Evolutionary conservation across 2,113 vertebrate species (phyloP), one percentile per base, ranked within the genome.

Genomic region (Lichenostomus cassidix): DNA sequence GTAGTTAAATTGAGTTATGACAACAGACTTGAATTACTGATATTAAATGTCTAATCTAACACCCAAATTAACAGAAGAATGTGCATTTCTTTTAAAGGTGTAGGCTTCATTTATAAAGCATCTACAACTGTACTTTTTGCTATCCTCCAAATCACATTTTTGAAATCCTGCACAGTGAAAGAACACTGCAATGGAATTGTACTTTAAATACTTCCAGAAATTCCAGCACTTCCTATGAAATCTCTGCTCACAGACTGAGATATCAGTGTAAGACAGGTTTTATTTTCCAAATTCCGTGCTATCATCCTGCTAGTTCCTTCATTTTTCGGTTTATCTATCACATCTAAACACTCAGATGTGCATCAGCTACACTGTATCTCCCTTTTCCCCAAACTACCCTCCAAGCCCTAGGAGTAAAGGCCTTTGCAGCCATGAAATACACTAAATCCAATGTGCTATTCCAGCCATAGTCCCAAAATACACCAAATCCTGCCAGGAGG

Each of bases 111-210:
- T 52, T 79, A 85, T 22, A 58, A 94, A 69, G 37, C 41, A 90
- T 12, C 27, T 39, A 59, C 0, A 3, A 23, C 5, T 1, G 1
- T 27, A 71, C 7, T 24, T 74, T 71, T 63, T 84, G 5, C 20
- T 65, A 12, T 31, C 29, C 49, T 75, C 35, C 41, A 79, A 79
- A 85, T 42, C 14, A 50, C 24, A 50, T 11, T 49, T 67, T 39
- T 25, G 1, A n/a, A 46, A 83, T 31, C 52, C 20, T 58, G 33
- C 23, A 58, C 33, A 35, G n/a, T 41, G 53, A 58, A 90, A 91
- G 42, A 87, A 75, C 50, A 68, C 29, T 53, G n/a, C 39, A 89
- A 22, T 25, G 22, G 33, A 93, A 73, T 11, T 53, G 53, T 18
- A 84, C 55, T 87, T 64, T 53, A 78, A 87, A 89, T 33, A 37